These are phyloP conservation scores for Pararge aegeria DNA, from an alignment of 1,140 invertebrate species.

Conservation along the genomic window DNA sequence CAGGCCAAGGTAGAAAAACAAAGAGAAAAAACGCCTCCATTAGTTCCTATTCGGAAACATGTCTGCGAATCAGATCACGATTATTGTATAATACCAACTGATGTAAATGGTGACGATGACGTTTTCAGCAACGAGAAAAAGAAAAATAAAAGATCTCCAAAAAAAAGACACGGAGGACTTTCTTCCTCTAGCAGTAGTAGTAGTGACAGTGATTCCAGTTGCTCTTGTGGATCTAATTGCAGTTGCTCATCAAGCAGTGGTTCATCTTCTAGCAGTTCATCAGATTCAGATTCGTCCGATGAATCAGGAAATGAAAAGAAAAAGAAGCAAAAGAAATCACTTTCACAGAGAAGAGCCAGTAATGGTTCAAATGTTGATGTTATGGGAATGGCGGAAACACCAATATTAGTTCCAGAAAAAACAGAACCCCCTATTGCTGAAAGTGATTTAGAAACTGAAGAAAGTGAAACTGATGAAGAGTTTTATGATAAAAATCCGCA, in stretches of 20 bases:
- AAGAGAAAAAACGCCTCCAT: constrained; percentile 70
- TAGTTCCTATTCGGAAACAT: constrained; percentile 74
- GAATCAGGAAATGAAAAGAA: constrained; percentile 65
- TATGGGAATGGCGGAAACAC: constrained; percentile 74
- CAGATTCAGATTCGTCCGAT: constrained; percentile 77
- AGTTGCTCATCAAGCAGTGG: constrained; percentile 87
- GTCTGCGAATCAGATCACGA: constrained; percentile 84
- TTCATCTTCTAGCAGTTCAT: constrained; percentile 86
- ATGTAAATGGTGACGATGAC: constrained; percentile 65
- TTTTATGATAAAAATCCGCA: constrained; percentile 92
- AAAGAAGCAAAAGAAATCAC: constrained; percentile 59
- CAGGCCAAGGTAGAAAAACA: constrained; percentile 79
- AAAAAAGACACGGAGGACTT: constrained; percentile 63
- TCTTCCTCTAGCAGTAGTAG: constrained; percentile 86
- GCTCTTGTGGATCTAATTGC: constrained; percentile 89
- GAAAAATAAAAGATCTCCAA: constrained; percentile 68
- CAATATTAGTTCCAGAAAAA: constrained; percentile 65
- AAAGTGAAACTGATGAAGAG: constrained; percentile 91
- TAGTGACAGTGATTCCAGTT: constrained; percentile 87
- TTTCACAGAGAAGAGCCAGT: constrained; percentile 67
- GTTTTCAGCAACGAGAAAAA: constrained; percentile 59
- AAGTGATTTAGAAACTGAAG: constrained; percentile 90
- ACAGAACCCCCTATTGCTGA: constrained; percentile 83
- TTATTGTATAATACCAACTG: constrained; percentile 81
- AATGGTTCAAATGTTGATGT: constrained; percentile 78